Percentiles rank a stretch among this genome's conserved stretches.
Evolutionary conservation across 2,113 vertebrate species (phyloP).

Genomic region (Columbina picui): DNA sequence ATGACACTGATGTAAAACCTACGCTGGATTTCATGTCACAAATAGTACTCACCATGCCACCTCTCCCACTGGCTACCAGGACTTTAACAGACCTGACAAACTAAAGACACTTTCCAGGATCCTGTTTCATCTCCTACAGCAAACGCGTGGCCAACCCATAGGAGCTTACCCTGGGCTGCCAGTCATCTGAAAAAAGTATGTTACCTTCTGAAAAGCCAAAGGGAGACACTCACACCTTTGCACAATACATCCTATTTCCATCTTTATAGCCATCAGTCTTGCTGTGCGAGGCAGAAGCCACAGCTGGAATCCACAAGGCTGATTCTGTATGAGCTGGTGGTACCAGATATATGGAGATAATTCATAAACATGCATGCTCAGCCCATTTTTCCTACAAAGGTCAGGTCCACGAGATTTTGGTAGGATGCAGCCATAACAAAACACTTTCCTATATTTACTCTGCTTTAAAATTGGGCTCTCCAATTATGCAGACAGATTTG

Average conservation of each 20-base stretch:
- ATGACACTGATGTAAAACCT: neutral
- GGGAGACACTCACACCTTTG: neutral
- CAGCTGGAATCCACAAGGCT: neutral
- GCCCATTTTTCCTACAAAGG: neutral
- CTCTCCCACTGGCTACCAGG: neutral
- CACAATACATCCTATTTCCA: accelerated
- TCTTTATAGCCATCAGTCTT: neutral
- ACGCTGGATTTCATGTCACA: neutral
- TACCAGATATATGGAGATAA: neutral
- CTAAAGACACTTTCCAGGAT: neutral
- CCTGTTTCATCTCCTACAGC: neutral
- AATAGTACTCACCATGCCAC: accelerated
- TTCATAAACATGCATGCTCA: accelerated
- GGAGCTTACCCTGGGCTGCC: neutral
- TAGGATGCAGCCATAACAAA: neutral
- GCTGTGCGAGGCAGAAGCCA: neutral
- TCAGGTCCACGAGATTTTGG: neutral
- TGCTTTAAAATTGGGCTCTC: neutral
- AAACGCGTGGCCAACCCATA: accelerated
- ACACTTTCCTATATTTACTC: neutral
- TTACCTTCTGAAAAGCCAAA: neutral
- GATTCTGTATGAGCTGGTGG: neutral
- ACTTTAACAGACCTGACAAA: neutral
- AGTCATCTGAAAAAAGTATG: neutral
- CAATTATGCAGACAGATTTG: neutral